A percentile compares a stretch with the other conserved stretches of the same genome.
phyloP scores from a whole-genome alignment of 2,888 invertebrate species.

The Blastobasis lacticolella region DNA sequence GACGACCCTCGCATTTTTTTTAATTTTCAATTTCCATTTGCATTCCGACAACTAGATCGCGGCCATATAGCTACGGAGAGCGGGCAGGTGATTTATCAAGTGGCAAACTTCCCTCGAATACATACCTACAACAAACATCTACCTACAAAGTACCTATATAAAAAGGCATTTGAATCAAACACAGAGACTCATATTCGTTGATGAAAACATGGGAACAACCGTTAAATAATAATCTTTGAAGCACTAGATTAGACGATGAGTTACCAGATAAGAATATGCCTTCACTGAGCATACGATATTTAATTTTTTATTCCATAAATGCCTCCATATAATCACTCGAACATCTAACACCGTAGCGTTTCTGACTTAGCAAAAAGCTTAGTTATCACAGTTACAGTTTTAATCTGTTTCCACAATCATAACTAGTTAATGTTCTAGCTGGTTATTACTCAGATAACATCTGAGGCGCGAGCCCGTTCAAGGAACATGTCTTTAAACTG shows the following conservation, averaged over 20 bases:
- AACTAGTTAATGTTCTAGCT: constrained; percentile 55
- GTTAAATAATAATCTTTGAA: no score
- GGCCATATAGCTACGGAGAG: constrained; percentile 23
- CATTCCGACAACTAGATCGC: constrained; percentile 54
- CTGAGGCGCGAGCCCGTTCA: constrained; percentile 45
- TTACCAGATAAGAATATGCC: no score
- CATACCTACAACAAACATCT: not conserved
- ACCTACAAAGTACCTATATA: no score
- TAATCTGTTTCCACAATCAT: constrained; percentile 21
- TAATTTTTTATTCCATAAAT: no score
- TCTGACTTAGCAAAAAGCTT: not conserved
- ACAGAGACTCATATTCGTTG: no score
- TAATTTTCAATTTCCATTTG: constrained; percentile 73
- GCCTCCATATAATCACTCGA: no score
- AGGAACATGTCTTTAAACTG: constrained; percentile 65
- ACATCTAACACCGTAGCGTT: no score
- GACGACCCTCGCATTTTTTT: constrained; percentile 66
- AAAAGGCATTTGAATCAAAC: no score
- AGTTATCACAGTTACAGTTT: constrained; percentile 19
- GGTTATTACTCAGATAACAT: constrained; percentile 64
- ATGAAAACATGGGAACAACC: no score
- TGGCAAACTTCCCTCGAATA: constrained; percentile 8
- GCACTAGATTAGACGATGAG: no score
- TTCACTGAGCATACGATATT: no score
- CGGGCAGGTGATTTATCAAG: constrained; percentile 9